Base-by-base conservation (phyloP, 2,113 vertebrate genomes). In the Oplegnathus fasciatus region DNA sequence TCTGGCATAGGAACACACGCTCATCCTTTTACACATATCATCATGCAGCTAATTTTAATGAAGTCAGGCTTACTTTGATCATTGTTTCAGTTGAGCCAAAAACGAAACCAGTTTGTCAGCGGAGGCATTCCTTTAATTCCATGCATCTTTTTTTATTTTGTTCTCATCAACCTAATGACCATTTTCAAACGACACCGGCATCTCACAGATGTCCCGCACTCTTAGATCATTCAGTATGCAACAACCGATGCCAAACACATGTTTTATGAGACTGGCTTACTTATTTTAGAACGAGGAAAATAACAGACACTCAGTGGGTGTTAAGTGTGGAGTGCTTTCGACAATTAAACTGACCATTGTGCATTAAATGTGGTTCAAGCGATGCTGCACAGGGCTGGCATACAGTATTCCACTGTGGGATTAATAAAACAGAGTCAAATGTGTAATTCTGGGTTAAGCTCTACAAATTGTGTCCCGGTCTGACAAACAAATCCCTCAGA, bases 361-460 rank as follows among this genome's bases (percentile, higher is more conserved):
- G 32, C 72, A 54, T 87, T 81, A 61, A n/a, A 62, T 75, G 73
- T 62, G 79, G 70, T 67, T 83, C 58, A 60, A 81, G 78, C 8
- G 5, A 73, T 40, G 22, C 71, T 71, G 75, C 67, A 60, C 76
- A 68, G 55, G 9, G 54, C 85, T 55, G 80, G 61, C 55, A 24
- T 83, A 74, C 87, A 68, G 57, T 78, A 67, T 90, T 86, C 84
- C 88, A 84, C 78, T 78, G 83, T 90, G 82, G 90, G 93, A 94
- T 93, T 92, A 91, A 88, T 91, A 86, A 82, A 93, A 90, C 82
- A 79, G 26, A 85, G 72, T 84, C 82, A 85, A 91, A 92, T 86
- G 84, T 86, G 88, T 87, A 91, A 86, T 90, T 90, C 90, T 85
- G 91, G 88, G 91, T 90, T 95, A 93, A 94, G 83, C 88, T 89